Conservation (phyloP, 2,113 vertebrate genomes). For the Hymenochirus boettgeri region DNA sequence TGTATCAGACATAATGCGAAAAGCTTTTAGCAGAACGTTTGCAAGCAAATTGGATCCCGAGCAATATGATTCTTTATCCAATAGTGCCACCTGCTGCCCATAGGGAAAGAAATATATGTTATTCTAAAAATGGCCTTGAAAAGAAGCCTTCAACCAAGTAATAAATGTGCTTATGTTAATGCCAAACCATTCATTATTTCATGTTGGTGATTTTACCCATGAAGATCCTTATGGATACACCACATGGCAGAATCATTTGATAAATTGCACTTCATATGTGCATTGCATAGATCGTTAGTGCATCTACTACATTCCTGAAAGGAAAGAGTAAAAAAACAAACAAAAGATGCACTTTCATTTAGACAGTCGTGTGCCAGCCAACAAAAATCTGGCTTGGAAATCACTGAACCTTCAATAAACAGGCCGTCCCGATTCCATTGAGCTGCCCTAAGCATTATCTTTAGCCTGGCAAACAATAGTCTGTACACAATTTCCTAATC, state of each 20-base stretch:
- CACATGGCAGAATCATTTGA: background rate
- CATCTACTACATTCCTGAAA: no score
- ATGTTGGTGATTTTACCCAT: background rate
- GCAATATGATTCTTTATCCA: slow-evolving; percentile 9
- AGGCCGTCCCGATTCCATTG: no score
- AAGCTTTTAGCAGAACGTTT: slow-evolving; percentile 19
- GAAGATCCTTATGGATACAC: background rate
- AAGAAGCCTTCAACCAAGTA: background rate
- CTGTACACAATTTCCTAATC: no score
- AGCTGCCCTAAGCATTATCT: no score
- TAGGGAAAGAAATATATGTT: background rate
- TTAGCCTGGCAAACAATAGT: no score
- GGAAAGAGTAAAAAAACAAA: no score
- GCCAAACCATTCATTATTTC: background rate
- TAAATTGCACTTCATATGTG: background rate
- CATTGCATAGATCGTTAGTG: background rate
- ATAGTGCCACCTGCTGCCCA: slow-evolving; percentile 20
- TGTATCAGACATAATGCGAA: slow-evolving; percentile 11
- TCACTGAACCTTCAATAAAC: no score
- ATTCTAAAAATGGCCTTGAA: background rate
- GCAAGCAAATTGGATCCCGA: no score
- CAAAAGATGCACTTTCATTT: no score
- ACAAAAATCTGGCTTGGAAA: no score
- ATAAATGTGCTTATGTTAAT: background rate
- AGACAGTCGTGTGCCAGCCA: no score